Base-by-base conservation (phyloP, 2,113 vertebrate species). In the Gulo gulo region DNA sequence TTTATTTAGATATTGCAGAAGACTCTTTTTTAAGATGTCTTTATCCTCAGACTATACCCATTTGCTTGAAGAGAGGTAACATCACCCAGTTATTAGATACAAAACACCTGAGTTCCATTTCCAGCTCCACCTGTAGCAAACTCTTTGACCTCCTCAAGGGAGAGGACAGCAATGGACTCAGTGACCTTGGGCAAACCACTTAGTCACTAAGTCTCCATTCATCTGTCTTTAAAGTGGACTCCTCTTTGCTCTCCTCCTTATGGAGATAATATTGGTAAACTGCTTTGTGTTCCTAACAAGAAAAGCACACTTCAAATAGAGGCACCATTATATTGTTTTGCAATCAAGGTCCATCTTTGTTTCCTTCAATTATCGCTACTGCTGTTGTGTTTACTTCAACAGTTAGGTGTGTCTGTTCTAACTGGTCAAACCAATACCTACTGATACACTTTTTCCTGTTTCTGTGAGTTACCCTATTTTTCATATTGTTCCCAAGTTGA, bases 361-460 rank as follows among this genome's bases (percentile, higher is more conserved):
- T 45, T 89, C 69, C 65, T 93, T 95, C 92, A 88, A 88, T 95
- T 80, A 95, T 74, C 59, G 21, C 71, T 91, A 89, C 82, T 52
- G 47, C 82, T 88, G 36, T 34, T 71, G 59, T 87, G 92, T 96
- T 97, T 76, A 87, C 80, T 81, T 84, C 73, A 91, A 14, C 39
- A 69, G 47, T 88, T 74, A 88, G 97, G 96, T 79, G 96, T 97
- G 96, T 47, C 96, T 55, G 6, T 50, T 65, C 71, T n/a, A 74
- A 88, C 91, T 92, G 82, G 88, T 82, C 88, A 76, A 91, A 87
- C 88, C 26, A 87, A 91, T 83, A 93, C 93, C 97, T 93, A 88
- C 14, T 90, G 50, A 45, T 92, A 13, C 1, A 29, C 91, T 45
- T 93, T 94, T 97, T 55, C 29, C 6, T 65, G 12, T 80, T 65